Evolutionary conservation across 2,888 invertebrate species (phyloP), one percentile per base, ranked within the genome.

Genomic region (Pharmacophagus antenor): DNA sequence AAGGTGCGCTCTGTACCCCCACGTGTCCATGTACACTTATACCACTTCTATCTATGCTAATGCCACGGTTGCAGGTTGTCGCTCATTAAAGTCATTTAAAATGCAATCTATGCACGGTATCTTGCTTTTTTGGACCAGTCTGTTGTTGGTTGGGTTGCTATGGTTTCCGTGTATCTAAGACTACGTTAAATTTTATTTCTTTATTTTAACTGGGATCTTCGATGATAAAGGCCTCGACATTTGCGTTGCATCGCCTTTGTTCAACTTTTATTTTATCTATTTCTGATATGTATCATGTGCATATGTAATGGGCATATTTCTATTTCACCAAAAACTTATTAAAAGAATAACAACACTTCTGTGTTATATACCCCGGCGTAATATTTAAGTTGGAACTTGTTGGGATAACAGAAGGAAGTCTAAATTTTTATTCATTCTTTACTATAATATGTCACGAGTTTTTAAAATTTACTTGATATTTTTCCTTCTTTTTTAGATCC

Each of bases 401-500:
- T n/a, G n/a, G n/a, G n/a, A n/a, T n/a, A n/a, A n/a, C n/a, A n/a
- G n/a, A n/a, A n/a, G n/a, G n/a, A n/a, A n/a, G n/a, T n/a, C n/a
- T n/a, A n/a, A n/a, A n/a, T n/a, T n/a, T n/a, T n/a, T n/a, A n/a
- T n/a, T n/a, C n/a, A n/a, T n/a, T n/a, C n/a, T n/a, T n/a, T n/a
- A n/a, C n/a, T n/a, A n/a, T n/a, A n/a, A n/a, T n/a, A n/a, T n/a
- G n/a, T n/a, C n/a, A n/a, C 6, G n/a, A 1, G n/a, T 37, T 37
- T 5, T n/a, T 37, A 4, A n/a, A 6, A 37, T n/a, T 37, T 15
- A 37, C n/a, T 2, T 23, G 1, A 21, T 52, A n/a, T 47, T 53
- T 58, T 63, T 69, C 71, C 27, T 7, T 27, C 82, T 79, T 76
- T 94, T 94, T 61, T 94, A 98, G 98, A 98, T 95, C 98, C 98